Evolutionary conservation across 1,140 invertebrate species (phyloP).

Genomic region (Laupala kohalensis): DNA sequence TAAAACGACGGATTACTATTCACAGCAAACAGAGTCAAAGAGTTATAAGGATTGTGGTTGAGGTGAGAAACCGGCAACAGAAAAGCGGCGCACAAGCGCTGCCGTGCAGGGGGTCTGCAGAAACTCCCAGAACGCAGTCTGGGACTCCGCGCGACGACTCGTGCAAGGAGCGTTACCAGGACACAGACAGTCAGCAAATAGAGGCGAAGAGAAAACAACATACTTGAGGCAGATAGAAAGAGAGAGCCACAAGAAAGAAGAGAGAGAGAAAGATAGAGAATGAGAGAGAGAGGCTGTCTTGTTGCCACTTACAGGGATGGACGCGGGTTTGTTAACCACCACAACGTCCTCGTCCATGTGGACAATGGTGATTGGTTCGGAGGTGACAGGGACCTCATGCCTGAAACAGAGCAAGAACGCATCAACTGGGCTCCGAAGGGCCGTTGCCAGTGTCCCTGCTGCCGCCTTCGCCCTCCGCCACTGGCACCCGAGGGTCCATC

Average conservation of each 20-base stretch:
- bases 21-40: too few species aligned
- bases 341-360: constrained; percentile 95
- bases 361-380: constrained; percentile 85
- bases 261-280: constrained; percentile 8
- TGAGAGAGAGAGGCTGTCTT: constrained; percentile 11
- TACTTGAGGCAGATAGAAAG: neutral
- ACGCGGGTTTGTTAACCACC: constrained; percentile 99
- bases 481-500: too few species aligned
- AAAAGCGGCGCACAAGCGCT: too few species aligned
- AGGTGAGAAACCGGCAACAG: neutral
- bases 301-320: constrained; percentile 68
- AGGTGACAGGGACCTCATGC: constrained; percentile 95
- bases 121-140: too few species aligned
- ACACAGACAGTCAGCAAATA: neutral
- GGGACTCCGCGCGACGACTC: neutral
- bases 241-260: neutral
- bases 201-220: neutral
- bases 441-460: neutral
- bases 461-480: too few species aligned
- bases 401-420: constrained; percentile 26
- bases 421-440: neutral
- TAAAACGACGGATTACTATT: too few species aligned
- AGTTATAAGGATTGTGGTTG: too few species aligned
- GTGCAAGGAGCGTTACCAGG: neutral
- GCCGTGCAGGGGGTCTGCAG: too few species aligned